Percentiles rank a stretch among this genome's conserved stretches.
Evolutionary conservation across 2,888 invertebrate species (phyloP).

Genomic region (Nasonovia ribisnigri): DNA sequence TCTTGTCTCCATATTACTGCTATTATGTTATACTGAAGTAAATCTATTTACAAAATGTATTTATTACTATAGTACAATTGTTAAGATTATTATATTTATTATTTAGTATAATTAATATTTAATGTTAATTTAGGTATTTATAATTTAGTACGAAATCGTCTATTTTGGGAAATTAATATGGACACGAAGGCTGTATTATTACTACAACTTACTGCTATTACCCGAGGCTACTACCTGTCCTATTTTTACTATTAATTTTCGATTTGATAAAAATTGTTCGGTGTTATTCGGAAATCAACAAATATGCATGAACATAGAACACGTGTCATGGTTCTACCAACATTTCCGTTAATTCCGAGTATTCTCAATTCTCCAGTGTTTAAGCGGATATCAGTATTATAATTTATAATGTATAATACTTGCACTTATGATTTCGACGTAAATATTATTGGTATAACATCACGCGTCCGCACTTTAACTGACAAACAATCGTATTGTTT

Average conservation of each 20-base stretch:
- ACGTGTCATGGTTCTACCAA: not conserved
- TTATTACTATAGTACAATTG: not conserved
- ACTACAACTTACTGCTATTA: no score
- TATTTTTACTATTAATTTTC: not conserved
- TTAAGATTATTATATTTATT: not conserved
- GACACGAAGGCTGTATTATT: not conserved
- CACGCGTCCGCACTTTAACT: not conserved
- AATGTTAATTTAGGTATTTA: not conserved
- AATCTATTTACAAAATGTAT: not conserved
- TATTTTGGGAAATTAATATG: not conserved
- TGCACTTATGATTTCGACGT: not conserved
- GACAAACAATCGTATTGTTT: not conserved
- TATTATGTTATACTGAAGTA: not conserved
- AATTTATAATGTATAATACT: not conserved
- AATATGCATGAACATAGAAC: not conserved
- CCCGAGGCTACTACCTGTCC: not conserved
- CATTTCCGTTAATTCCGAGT: not conserved
- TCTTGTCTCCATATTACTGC: not conserved
- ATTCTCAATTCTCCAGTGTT: not conserved
- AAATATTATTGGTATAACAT: not conserved
- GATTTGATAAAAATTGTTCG: not conserved
- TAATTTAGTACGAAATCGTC: not conserved
- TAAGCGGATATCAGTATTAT: not conserved
- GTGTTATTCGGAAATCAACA: not conserved
- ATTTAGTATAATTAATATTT: not conserved